Evolutionary conservation across 1,140 invertebrate species (phyloP).

Genomic region (Eubasilissa regina): DNA sequence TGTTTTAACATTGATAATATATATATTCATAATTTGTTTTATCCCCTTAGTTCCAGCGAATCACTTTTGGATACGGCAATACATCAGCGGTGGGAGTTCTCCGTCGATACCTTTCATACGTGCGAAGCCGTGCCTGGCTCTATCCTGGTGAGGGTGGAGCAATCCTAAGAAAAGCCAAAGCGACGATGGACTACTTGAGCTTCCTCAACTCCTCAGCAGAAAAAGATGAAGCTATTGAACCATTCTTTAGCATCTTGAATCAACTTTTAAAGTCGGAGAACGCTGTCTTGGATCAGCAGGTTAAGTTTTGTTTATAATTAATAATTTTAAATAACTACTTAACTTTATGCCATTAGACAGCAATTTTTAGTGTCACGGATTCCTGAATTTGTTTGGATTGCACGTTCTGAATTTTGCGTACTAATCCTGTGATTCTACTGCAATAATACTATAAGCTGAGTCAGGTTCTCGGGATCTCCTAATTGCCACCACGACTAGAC

Average conservation of each 20-base stretch:
- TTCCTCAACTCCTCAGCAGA: slow-evolving; percentile 63
- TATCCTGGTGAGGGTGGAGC: slow-evolving; percentile 75
- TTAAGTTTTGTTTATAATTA: slow-evolving; percentile 59
- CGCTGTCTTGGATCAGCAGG: slow-evolving; percentile 72
- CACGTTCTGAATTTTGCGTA: no score
- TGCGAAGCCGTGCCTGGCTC: slow-evolving; percentile 63
- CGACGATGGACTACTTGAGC: slow-evolving; percentile 71
- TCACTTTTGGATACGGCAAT: slow-evolving; percentile 74
- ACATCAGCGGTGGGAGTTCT: slow-evolving; percentile 67
- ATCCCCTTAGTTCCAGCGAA: slow-evolving; percentile 71
- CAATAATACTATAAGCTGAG: no score
- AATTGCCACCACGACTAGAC: no score
- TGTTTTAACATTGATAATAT: no score
- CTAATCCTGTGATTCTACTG: no score
- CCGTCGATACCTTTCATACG: slow-evolving; percentile 65
- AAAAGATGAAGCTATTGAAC: slow-evolving; percentile 65
- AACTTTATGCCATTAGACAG: no score
- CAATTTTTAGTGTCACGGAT: no score
- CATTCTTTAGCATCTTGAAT: slow-evolving; percentile 71
- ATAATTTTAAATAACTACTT: no score
- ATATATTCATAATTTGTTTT: slow-evolving; percentile 7
- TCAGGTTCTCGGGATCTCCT: no score
- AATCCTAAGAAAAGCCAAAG: slow-evolving; percentile 69
- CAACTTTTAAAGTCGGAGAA: slow-evolving; percentile 68
- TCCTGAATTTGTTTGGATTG: no score